A percentile compares a stretch with the other conserved stretches of the same genome.
phyloP scores from a whole-genome alignment of 2,113 vertebrate genomes.

The Otis tarda region DNA sequence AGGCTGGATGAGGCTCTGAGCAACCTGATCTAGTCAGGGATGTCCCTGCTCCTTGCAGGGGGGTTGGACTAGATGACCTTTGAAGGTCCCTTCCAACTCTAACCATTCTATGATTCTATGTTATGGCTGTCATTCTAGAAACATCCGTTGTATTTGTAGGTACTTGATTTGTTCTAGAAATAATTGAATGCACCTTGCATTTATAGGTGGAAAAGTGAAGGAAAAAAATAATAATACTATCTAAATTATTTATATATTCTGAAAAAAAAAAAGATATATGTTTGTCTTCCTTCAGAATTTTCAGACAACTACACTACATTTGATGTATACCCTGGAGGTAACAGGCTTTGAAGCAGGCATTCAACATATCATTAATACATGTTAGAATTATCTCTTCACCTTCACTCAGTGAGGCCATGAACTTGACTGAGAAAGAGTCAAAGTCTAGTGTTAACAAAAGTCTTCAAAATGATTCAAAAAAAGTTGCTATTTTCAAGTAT shows the following conservation, averaged over 20 bases:
- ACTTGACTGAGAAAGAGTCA: background rate
- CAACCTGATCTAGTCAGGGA: no score
- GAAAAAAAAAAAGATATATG: background rate
- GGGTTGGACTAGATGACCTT: no score
- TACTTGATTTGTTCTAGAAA: background rate
- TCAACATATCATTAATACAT: background rate
- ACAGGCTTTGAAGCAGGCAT: background rate
- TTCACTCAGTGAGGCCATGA: background rate
- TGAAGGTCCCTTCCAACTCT: no score
- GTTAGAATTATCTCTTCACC: slow-evolving; percentile 5
- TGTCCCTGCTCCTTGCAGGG: no score
- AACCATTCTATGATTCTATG: no score
- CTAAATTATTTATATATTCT: background rate
- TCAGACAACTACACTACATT: background rate
- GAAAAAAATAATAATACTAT: background rate
- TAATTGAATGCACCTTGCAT: background rate
- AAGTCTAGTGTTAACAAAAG: background rate
- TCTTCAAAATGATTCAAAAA: background rate
- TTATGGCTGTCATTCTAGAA: background rate
- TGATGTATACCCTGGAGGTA: background rate
- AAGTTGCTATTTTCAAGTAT: background rate
- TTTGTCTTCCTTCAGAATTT: background rate
- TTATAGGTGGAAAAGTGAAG: background rate
- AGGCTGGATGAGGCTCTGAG: no score
- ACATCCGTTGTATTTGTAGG: background rate